A percentile compares a stretch with the other conserved stretches of the same genome.
These are phyloP conservation scores for Meloidogyne chitwoodi DNA, from an alignment of 1,140 invertebrate genomes.

Conservation along the genomic window DNA sequence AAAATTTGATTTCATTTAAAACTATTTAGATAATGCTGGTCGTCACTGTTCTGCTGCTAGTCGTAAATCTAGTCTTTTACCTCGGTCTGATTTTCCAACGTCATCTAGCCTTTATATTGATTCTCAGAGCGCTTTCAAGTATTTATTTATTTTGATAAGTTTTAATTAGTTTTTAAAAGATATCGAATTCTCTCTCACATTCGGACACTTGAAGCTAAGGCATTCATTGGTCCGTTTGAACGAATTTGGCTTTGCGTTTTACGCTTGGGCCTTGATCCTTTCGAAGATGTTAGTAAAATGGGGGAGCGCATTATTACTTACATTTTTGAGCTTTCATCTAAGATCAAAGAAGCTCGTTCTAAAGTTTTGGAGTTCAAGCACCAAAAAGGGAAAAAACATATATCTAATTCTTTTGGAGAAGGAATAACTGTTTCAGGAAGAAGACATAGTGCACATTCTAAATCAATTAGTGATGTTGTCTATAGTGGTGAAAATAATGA, in stretches of 20 bases:
- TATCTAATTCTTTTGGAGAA: not conserved
- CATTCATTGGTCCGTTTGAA: conserved; percentile 52
- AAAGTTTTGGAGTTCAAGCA: not conserved
- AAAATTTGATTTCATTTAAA: not conserved
- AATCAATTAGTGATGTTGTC: not conserved
- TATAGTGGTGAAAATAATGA: not conserved
- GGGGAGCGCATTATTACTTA: conserved; percentile 19
- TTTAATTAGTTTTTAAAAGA: conserved; percentile 14
- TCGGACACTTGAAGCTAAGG: conserved; percentile 43
- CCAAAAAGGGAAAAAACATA: not conserved
- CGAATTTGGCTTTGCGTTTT: conserved; percentile 56
- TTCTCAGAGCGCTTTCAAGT: conserved; percentile 22
- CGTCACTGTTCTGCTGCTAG: not conserved
- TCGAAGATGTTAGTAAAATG: conserved; percentile 42
- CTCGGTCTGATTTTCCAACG: not conserved
- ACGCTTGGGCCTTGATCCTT: conserved; percentile 48
- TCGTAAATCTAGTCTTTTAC: not conserved
- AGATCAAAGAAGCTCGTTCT: conserved; percentile 9
- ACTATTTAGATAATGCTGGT: not conserved
- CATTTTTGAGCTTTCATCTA: conserved; percentile 11
- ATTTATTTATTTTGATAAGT: not conserved
- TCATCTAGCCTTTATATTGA: not conserved
- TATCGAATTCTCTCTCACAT: conserved; percentile 34
- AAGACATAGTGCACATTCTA: not conserved
- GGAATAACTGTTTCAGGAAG: not conserved